Base-by-base conservation (phyloP, 2,113 vertebrate genomes). In the Rousettus leschenaultii region DNA sequence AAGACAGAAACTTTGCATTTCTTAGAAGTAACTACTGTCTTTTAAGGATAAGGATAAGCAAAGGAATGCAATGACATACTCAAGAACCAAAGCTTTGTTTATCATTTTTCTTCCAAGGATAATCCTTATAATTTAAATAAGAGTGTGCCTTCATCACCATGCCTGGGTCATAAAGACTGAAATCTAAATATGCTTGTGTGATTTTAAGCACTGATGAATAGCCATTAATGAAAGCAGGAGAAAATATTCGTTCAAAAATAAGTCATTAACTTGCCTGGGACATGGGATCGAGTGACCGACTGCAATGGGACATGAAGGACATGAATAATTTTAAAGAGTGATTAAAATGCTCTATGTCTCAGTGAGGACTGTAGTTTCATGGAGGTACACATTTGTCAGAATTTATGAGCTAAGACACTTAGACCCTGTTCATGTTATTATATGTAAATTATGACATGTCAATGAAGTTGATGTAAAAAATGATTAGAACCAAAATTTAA, bases 81-180 rank as follows among this genome's bases (percentile, higher is more conserved):
- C 70, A 97, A 94, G 22, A 92, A 57, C 48, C 74, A 83, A 77
- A 95, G 40, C 35, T 83, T 89, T 93, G 63, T 79, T 79, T 83
- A 95, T 78, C 78, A 78, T 89, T 96, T 96, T 91, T 82, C 71
- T 83, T 78, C 6, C 1, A 86, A 70, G 45, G 59, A 70, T 87
- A 79, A 92, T 96, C 70, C 63, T 89, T 94, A 21, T n/a, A 75
- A 70, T 33, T 90, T 96, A 94, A 87, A 59, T 95, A 95, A 94
- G 30, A 95, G 26, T 18, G 5, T 92, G 68, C 38, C 73, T 83
- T 86, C 86, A 18, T 94, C 80, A 80, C 28, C 51, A 79, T 51
- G 22, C 16, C 28, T 68, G 61, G 24, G 30, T 79, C 92, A 84
- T 83, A 79, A 90, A 92, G 57, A 73, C 68, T n/a, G 63, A 63